Base-by-base conservation (phyloP, 1,140 invertebrate genomes). In the Phthorimaea operculella region DNA sequence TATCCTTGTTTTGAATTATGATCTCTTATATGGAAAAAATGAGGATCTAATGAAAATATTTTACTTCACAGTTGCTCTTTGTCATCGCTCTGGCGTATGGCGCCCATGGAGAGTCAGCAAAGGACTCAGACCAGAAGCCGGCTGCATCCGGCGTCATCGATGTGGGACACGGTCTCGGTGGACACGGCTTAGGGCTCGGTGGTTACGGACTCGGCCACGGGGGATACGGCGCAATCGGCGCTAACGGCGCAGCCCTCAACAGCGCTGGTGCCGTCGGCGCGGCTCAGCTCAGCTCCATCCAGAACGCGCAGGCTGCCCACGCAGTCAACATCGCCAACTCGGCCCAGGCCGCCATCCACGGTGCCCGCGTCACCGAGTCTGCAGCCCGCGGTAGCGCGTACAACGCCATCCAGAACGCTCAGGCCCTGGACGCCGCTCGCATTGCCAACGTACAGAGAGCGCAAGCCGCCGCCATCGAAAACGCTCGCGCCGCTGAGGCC, bases 221-320 rank as follows among this genome's bases (percentile, higher is more conserved):
- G 14, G 55, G 42, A 28, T 15, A 9, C 5, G 54, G 12, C 36
- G 17, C 18, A 33, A 18, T 74, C 10, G 68, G 75, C n/a, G 70
- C 68, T 16, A 28, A 28, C 6, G 70, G 68, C 5, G 61, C 65
- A 9, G 73, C 76, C 6, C 60, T 84, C 16, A 82, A 80, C 57
- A 78, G 70, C 39, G 81, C 79, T 28, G 79, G 64, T 14, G 74
- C 79, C 15, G 81, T 69, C 3, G 75, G 79, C 11, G 79, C 76
- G 1, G 76, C 81, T 50, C 81, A 82, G 52, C 71, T 82, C 14
- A 77, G 74, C 18, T 77, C 81, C 39, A 81, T 84, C 59, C 81
- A 84, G 47, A 82, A 83, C 58, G 80, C 80, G n/a, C 80, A 83
- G 52, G 81, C 81, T 18, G 79, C 73, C 0, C 79, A 74, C 11